Evolutionary conservation across 2,888 invertebrate species (phyloP).

Genomic region (Linyphia triangularis): DNA sequence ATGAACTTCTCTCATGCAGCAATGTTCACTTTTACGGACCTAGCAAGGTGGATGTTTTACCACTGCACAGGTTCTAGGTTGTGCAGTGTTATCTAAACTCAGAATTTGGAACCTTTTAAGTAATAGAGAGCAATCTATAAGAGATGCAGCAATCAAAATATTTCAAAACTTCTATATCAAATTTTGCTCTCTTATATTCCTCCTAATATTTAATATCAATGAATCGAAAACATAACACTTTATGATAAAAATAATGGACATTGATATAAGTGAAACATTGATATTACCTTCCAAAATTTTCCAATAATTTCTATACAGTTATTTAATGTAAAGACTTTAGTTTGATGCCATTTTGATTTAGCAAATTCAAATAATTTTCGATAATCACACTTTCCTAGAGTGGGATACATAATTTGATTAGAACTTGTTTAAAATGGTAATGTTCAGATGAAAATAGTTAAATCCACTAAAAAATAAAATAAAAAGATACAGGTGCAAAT

Average conservation of each 20-base stretch:
- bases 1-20: no score
- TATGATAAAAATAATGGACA: neutral
- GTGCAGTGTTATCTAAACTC: no score
- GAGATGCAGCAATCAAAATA: neutral
- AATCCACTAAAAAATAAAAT: no score
- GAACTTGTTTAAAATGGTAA: no score
- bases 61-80: no score
- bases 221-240: neutral
- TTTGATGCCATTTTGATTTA: neutral
- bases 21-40: no score
- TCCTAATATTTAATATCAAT: neutral
- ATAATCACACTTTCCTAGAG: slow-evolving; percentile 53
- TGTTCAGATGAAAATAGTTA: no score
- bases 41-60: no score
- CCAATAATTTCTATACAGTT: slow-evolving; percentile 13
- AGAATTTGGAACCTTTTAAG: no score
- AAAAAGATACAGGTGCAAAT: neutral
- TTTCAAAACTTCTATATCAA: neutral
- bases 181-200: no score
- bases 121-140: neutral
- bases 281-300: slow-evolving; percentile 54
- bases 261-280: neutral
- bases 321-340: neutral
- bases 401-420: no score
- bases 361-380: slow-evolving; percentile 19